Conservation (phyloP, 2,113 vertebrate species). For the Anolis carolinensis region DNA sequence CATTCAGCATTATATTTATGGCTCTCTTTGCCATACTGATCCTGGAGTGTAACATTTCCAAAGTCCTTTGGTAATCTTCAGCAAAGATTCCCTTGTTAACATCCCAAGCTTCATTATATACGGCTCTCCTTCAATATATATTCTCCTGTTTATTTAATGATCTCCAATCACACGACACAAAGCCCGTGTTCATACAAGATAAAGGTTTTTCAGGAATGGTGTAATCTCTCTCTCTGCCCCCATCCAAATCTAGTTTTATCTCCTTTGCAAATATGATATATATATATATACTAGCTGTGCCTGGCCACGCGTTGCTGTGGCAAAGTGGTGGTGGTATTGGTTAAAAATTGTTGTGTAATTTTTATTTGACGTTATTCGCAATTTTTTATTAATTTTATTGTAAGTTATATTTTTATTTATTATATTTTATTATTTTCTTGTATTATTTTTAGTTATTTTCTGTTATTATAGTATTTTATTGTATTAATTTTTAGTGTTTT, state of each 20-base stretch:
- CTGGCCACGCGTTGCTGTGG: too few relatives aligned
- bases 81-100: not conserved
- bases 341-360: too few relatives aligned
- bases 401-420: too few relatives aligned
- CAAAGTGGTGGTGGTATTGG: too few relatives aligned
- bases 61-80: conserved; percentile 1
- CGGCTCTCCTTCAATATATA: not conserved
- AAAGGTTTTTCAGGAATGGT: not conserved
- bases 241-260: not conserved
- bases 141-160: not conserved
- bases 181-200: not conserved
- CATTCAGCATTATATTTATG: not conserved
- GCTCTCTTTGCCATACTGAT: not conserved
- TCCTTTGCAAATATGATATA: not conserved
- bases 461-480: too few relatives aligned
- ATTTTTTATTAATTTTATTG: too few relatives aligned
- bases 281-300: too few relatives aligned
- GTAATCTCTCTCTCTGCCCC: not conserved
- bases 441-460: too few relatives aligned
- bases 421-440: too few relatives aligned
- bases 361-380: too few relatives aligned
- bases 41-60: not conserved
- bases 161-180: not conserved
- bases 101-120: not conserved
- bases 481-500: too few relatives aligned